Base-by-base conservation (phyloP, 2,113 vertebrate genomes). In the Uria aalge region DNA sequence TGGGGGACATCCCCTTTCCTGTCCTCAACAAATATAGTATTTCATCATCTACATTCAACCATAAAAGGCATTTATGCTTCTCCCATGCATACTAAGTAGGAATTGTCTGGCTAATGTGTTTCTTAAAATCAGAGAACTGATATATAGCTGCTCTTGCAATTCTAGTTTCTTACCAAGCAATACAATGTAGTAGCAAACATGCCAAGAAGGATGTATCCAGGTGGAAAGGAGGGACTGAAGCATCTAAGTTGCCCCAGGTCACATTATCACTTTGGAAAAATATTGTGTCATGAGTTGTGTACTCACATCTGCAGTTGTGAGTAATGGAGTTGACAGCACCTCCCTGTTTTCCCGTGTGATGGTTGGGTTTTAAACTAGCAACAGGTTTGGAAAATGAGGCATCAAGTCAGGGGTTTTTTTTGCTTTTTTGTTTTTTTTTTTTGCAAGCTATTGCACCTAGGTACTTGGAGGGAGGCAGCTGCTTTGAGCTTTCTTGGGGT, bases 51-150 rank as follows among this genome's bases (percentile, higher is more conserved):
- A n/a, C 6, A 6, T 76, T 89, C 38, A 91, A 90, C 71, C 23
- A 56, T 94, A 95, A 92, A 94, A 90, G 71, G 48, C 60, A 60
- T 40, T 74, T 74, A 18, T 34, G n/a, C 47, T 89, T 92, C 68
- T 95, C 62, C 80, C 29, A 24, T 76, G 92, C 81, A 94, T 94
- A 85, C 64, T 90, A 92, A 96, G 57, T 53, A 94, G 59, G 71
- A 90, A 57, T 66, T 85, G 86, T 72, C 71, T 92, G 60, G 41
- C 56, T 92, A 29, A 6, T 66, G 12, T 90, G n/a, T 85, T 72
- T 91, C 27, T 75, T 68, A 41, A 52, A 80, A 43, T 86, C 43
- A 86, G 60, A 88, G 59, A 26, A 50, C 24, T 53, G 52, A 76
- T 60, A 40, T 11, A 88, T 62, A 36, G 13, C 34, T 87, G 19